Base-by-base conservation (phyloP, 1,140 invertebrate species). In the Drosophila sp. region DNA sequence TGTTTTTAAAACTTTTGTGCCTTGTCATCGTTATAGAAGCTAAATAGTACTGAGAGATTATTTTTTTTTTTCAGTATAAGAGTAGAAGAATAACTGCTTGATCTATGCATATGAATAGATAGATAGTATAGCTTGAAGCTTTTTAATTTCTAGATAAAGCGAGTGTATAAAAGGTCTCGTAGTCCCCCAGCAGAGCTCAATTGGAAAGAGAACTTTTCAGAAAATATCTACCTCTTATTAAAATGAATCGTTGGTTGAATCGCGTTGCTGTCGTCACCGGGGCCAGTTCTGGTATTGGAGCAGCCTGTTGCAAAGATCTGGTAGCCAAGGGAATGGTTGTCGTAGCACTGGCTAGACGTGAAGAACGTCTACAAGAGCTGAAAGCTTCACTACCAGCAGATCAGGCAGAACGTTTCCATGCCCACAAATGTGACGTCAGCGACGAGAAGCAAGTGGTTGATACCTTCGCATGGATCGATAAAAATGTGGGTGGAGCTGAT, bases 321-420 rank as follows among this genome's bases (percentile, higher is more conserved):
- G 92, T 93, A 2, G 77, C 92, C 32, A 76, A 92, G 70, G 94
- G 94, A 11, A 81, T 95, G 85, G 92, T 92, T 66, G 96, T 96
- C 11, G 93, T 96, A 0, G 96, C 94, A 1, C 92, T 96, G 29
- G 95, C 95, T 0, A 93, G 95, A 64, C 93, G 95, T 64, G 71
- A 93, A 6, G 92, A 95, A 23, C 92, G 92, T 47, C 91, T 96
- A 30, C 86, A 95, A 62, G 92, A 93, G 62, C 69, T 83, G 76
- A 91, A 63, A 78, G 27, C 54, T 6, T 58, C 60, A 4, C 50
- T 79, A 27, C 57, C 79, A 2, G 56, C 25, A 6, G 73, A 76
- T 40, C 69, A 80, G 17, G 60, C 68, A 10, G 17, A 40, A 2
- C 64, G 69, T 10, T 76, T 81, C 44, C 62, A 80, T 63, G 30